Evolutionary conservation across 2,113 vertebrate genomes (phyloP).

Genomic region (Salvelinus fontinalis): DNA sequence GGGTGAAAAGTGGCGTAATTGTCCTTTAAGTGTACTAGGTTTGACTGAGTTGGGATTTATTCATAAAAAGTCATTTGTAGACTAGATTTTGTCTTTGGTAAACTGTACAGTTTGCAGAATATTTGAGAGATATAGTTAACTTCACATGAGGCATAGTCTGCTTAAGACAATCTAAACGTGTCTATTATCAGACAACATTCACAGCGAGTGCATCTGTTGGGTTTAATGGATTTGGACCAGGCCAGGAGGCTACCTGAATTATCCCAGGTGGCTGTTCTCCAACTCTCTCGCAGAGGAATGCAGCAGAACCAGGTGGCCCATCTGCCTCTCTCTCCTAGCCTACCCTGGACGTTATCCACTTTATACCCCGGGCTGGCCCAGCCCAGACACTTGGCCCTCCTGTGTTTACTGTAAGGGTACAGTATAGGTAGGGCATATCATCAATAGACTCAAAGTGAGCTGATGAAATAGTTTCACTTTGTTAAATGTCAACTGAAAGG

Average conservation of each 20-base stretch:
- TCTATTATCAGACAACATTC: slow-evolving; percentile 2
- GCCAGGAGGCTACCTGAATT: not conserved
- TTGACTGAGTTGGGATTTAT: no score
- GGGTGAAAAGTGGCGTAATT: no score
- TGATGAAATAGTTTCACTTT: not conserved
- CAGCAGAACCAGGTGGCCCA: slow-evolving; percentile 31
- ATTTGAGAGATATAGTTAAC: no score
- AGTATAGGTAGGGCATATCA: not conserved
- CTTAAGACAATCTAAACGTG: no score
- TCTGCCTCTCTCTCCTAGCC: slow-evolving; percentile 49
- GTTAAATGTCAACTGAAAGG: not conserved
- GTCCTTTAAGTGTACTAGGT: no score
- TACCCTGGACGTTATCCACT: slow-evolving; percentile 54
- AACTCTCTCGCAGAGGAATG: not conserved
- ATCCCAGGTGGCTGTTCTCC: not conserved
- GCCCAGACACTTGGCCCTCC: slow-evolving; percentile 37
- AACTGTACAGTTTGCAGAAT: no score
- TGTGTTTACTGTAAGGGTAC: not conserved
- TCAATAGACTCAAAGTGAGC: slow-evolving; percentile 22
- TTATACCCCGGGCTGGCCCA: slow-evolving; percentile 51
- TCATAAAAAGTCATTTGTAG: no score
- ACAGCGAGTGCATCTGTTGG: not conserved
- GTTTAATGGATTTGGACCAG: slow-evolving; percentile 18
- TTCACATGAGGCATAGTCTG: no score
- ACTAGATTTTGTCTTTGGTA: no score